Evolutionary conservation across 1,140 invertebrate genomes (phyloP).

Genomic region (Condylostylus longicornis): DNA sequence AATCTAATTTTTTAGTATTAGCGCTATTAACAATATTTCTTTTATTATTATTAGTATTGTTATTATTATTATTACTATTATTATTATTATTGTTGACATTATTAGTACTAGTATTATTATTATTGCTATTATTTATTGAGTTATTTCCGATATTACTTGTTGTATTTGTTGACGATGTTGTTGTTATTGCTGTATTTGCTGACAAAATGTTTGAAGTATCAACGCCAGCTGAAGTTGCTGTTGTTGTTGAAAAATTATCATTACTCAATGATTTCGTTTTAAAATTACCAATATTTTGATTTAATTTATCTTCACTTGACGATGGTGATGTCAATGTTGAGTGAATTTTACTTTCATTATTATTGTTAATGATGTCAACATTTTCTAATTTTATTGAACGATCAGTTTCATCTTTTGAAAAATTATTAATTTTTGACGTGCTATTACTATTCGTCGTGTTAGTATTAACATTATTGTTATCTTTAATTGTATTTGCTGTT

Average conservation of each 20-base stretch:
- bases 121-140: background rate
- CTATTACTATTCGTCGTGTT: background rate
- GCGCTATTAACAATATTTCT: background rate
- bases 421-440: background rate
- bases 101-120: background rate
- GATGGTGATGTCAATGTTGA: background rate
- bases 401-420: background rate
- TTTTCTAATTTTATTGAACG: background rate
- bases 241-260: background rate
- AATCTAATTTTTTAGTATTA: background rate
- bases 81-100: background rate
- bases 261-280: background rate
- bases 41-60: constrained; percentile 1
- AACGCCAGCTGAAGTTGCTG: background rate
- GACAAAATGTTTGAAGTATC: too few species aligned
- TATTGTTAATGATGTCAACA: too few species aligned
- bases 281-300: background rate
- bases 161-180: background rate
- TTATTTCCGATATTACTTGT: background rate
- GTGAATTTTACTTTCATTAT: background rate
- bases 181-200: too few species aligned
- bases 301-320: background rate
- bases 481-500: background rate
- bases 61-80: background rate
- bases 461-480: background rate